A percentile compares a stretch with the other conserved stretches of the same genome.
phyloP scores from a whole-genome alignment of 2,113 vertebrate genomes.

The Orycteropus afer region DNA sequence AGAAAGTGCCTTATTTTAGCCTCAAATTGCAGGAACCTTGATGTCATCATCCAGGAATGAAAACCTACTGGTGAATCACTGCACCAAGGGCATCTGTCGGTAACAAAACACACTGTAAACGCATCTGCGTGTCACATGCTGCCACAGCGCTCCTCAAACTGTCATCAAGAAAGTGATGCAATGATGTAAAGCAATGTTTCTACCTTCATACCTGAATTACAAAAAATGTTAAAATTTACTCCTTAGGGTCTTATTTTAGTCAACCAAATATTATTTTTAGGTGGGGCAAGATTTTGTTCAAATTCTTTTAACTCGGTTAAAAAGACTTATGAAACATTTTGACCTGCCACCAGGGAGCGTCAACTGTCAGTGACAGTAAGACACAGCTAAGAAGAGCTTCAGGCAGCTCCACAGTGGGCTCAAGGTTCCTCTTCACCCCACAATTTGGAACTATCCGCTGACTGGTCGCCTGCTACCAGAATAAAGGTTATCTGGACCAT shows the following conservation, averaged over 20 bases:
- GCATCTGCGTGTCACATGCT: slow-evolving; percentile 62
- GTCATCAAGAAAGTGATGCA: slow-evolving; percentile 69
- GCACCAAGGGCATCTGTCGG: slow-evolving; percentile 80
- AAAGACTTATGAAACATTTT: slow-evolving; percentile 62
- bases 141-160: slow-evolving; percentile 56
- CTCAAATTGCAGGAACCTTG: slow-evolving; percentile 50
- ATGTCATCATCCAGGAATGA: slow-evolving; percentile 70
- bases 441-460: slow-evolving; percentile 82
- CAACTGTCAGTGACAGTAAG: slow-evolving; percentile 69
- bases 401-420: slow-evolving; percentile 89
- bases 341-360: slow-evolving; percentile 56
- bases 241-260: slow-evolving; percentile 59
- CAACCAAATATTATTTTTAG: slow-evolving; percentile 76
- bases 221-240: slow-evolving; percentile 57
- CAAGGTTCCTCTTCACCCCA: slow-evolving; percentile 77
- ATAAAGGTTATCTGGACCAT: slow-evolving; percentile 75
- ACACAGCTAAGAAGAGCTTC: slow-evolving; percentile 81
- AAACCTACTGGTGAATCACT: slow-evolving; percentile 90
- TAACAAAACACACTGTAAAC: slow-evolving; percentile 51
- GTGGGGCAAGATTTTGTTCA: slow-evolving; percentile 79
- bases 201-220: slow-evolving; percentile 53
- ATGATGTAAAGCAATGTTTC: slow-evolving; percentile 69
- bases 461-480: slow-evolving; percentile 86
- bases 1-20: slow-evolving; percentile 68
- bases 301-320: slow-evolving; percentile 75